Conservation (phyloP, 2,888 invertebrate species). For the Macaria notata region DNA sequence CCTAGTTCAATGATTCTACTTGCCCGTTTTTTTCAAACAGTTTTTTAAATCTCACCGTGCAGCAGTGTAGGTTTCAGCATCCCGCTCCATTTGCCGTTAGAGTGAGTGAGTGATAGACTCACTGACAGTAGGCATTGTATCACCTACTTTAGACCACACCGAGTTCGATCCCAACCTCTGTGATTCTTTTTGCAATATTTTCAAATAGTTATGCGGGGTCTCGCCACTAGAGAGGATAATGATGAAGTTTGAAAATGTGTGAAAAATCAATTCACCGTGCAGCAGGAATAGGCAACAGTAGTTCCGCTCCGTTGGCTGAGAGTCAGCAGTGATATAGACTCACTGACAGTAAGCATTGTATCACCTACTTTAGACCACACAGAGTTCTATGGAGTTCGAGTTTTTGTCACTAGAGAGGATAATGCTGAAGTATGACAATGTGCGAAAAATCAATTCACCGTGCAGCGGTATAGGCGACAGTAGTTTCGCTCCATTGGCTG, state of each 20-base stretch:
- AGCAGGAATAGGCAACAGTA: slow-evolving; percentile 57
- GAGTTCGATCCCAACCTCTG: no score
- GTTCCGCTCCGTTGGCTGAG: slow-evolving; percentile 37
- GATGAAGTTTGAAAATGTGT: no score
- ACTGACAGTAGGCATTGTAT: slow-evolving; percentile 52
- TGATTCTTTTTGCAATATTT: no score
- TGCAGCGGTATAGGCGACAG: slow-evolving; percentile 62
- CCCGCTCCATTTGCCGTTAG: slow-evolving; percentile 34
- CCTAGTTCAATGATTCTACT: no score
- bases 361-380: slow-evolving; percentile 54
- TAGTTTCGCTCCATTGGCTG: slow-evolving; percentile 66
- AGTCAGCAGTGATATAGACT: no score
- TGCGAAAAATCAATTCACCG: slow-evolving; percentile 47
- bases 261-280: slow-evolving; percentile 49
- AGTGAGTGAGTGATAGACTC: no score
- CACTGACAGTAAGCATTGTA: slow-evolving; percentile 58
- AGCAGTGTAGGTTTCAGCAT: slow-evolving; percentile 33
- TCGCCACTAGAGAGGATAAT: no score
- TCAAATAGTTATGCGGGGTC: no score
- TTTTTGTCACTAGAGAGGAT: slow-evolving; percentile 65
- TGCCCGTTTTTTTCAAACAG: no score
- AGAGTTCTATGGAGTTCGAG: no score
- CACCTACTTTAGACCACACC: slow-evolving; percentile 49
- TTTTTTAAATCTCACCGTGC: no score
- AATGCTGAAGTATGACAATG: slow-evolving; percentile 32